phyloP scores from a whole-genome alignment of 2,888 invertebrate genomes.

The Melipona bicolor region DNA sequence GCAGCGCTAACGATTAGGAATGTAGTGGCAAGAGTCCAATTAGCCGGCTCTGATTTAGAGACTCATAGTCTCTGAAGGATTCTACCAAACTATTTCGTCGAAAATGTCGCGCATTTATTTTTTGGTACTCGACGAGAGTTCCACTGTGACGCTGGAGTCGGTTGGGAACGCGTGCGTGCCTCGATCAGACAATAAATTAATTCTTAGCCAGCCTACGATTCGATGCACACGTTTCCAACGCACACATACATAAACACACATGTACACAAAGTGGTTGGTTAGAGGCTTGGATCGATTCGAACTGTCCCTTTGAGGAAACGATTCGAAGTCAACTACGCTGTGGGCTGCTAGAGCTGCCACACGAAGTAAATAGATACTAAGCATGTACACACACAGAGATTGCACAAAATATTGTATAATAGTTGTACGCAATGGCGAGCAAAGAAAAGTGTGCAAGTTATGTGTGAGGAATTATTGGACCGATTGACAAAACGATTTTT shows the following conservation, averaged over 20 bases:
- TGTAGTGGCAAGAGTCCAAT: no score
- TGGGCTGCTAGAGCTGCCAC: background rate
- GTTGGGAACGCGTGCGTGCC: conserved; percentile 19
- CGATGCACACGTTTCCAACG: conserved; percentile 6
- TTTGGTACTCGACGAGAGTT: no score
- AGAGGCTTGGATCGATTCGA: conserved; percentile 18
- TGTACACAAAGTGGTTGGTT: no score
- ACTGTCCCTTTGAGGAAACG: background rate
- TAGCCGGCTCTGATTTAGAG: no score
- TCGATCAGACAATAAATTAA: conserved; percentile 32
- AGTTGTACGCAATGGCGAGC: no score
- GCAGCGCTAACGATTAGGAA: no score
- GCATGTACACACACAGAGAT: background rate
- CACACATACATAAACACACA: background rate
- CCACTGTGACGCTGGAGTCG: conserved; percentile 14
- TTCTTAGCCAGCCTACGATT: background rate
- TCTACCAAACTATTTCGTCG: no score
- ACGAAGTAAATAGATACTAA: background rate
- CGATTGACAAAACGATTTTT: no score
- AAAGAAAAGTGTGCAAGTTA: no score
- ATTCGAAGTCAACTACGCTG: background rate
- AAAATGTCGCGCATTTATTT: no score
- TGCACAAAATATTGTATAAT: background rate
- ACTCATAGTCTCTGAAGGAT: no score
- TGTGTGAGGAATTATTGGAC: no score